Percentiles rank a stretch among this genome's conserved stretches.
These are phyloP conservation scores for Unio delphinus DNA, from an alignment of 2,888 invertebrate species.

Conservation along the genomic window DNA sequence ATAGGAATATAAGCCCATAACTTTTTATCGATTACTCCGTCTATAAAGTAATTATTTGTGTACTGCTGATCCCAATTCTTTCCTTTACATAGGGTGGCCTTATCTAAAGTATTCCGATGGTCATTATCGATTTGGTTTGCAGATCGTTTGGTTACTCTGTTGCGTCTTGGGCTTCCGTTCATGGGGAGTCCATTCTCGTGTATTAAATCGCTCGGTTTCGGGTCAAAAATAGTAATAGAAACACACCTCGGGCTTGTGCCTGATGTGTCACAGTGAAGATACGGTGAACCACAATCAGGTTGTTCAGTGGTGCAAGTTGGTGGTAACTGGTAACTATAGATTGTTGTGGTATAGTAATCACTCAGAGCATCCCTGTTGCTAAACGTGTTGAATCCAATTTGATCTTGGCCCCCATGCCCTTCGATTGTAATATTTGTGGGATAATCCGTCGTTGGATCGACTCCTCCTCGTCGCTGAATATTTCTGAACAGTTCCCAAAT, in stretches of 20 bases:
- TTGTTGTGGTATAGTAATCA: conserved; percentile 43
- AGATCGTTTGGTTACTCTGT: conserved; percentile 1
- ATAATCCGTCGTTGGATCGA: conserved; percentile 47
- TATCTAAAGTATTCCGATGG: conserved; percentile 4
- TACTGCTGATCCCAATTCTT: conserved; percentile 5
- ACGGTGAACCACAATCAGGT: conserved; percentile 51
- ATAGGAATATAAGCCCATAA: conserved; percentile 46
- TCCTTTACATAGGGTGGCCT: conserved; percentile 5
- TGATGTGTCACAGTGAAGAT: conserved; percentile 38
- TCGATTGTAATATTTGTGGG: conserved; percentile 35
- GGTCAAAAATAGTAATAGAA: conserved; percentile 32
- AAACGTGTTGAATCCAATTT: conserved; percentile 51
- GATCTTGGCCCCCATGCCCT: conserved; percentile 40
- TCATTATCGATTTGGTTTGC: conserved; percentile 4
- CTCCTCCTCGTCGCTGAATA: conserved; percentile 37
- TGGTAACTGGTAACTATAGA: conserved; percentile 52
- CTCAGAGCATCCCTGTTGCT: conserved; percentile 46
- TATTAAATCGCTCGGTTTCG: conserved; percentile 22
- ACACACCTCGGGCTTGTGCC: conserved; percentile 27
- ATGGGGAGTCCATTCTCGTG: conserved; percentile 4
- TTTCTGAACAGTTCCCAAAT: conserved; percentile 56
- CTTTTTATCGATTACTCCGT: conserved; percentile 27
- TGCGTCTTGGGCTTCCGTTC: conserved; percentile 4
- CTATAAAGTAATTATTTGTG: conserved; percentile 31
- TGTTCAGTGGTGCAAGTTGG: conserved; percentile 43